These are phyloP conservation scores for Opisthograptis luteolata DNA, from an alignment of 2,888 invertebrate genomes.

Conservation along the genomic window DNA sequence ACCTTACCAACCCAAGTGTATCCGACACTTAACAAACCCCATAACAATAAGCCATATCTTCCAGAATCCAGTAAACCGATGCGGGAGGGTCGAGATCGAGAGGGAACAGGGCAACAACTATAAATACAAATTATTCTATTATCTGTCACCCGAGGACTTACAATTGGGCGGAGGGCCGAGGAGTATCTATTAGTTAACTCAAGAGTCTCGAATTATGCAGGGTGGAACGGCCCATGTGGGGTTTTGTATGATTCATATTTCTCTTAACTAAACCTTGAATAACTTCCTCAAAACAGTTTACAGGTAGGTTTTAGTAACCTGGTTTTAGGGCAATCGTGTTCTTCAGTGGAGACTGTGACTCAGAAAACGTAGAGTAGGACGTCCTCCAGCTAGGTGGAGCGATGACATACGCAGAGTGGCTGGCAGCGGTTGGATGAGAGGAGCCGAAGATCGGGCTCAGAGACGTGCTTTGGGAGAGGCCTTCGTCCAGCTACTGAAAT, in stretches of 20 bases:
- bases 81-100: constrained; percentile 46
- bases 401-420: too few relatives aligned
- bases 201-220: constrained; percentile 1
- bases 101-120: constrained; percentile 42
- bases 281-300: too few relatives aligned
- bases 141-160: constrained; percentile 36
- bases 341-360: too few relatives aligned
- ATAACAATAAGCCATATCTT: constrained; percentile 43
- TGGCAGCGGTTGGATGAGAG: too few relatives aligned
- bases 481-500: too few relatives aligned
- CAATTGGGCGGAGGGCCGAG: constrained; percentile 8
- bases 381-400: too few relatives aligned
- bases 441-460: too few relatives aligned
- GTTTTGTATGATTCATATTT: not conserved
- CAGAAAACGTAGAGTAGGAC: too few relatives aligned
- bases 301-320: too few relatives aligned
- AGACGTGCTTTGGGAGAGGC: too few relatives aligned
- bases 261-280: too few relatives aligned
- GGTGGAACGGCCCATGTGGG: not conserved
- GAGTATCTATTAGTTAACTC: constrained; percentile 6
- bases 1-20: constrained; percentile 23
- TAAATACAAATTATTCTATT: constrained; percentile 75
- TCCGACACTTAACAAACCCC: constrained; percentile 31
- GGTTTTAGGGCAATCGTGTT: too few relatives aligned
- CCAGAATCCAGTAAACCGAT: constrained; percentile 63